Evolutionary conservation across 2,888 invertebrate species (phyloP).

Genomic region (Cephonodes hylas): DNA sequence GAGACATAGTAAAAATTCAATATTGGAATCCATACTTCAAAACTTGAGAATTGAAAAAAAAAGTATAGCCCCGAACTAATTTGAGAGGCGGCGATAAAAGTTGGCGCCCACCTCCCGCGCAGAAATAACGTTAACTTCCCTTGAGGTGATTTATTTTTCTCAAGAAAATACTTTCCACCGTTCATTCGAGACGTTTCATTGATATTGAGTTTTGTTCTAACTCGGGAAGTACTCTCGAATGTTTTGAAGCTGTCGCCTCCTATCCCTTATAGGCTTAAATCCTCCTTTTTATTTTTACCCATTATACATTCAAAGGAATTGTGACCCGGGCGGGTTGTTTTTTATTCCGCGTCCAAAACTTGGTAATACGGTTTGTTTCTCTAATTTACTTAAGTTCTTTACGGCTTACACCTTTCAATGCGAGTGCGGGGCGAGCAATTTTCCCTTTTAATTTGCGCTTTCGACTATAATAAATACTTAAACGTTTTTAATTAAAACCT

Average conservation of each 20-base stretch:
- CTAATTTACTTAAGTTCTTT: slow-evolving; percentile 59
- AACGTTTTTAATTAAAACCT: slow-evolving; percentile 46
- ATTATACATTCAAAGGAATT: slow-evolving; percentile 55
- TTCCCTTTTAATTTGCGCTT: slow-evolving; percentile 43
- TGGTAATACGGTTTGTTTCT: slow-evolving; percentile 51
- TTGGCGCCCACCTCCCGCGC: slow-evolving; percentile 61
- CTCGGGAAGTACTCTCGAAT: slow-evolving; percentile 64
- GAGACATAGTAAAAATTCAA: slow-evolving; percentile 71
- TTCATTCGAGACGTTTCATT: slow-evolving; percentile 65
- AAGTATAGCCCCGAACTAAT: slow-evolving; percentile 62
- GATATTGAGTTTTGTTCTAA: slow-evolving; percentile 75
- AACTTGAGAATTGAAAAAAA: slow-evolving; percentile 65
- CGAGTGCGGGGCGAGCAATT: slow-evolving; percentile 26
- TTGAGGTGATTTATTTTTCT: slow-evolving; percentile 73
- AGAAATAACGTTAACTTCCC: slow-evolving; percentile 64
- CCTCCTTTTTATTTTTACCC: slow-evolving; percentile 50
- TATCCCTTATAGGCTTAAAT: slow-evolving; percentile 64
- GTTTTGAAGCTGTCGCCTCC: slow-evolving; percentile 51
- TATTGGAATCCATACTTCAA: slow-evolving; percentile 75
- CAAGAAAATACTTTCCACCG: slow-evolving; percentile 61
- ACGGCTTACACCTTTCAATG: slow-evolving; percentile 43
- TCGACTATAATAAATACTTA: slow-evolving; percentile 44
- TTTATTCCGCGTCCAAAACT: slow-evolving; percentile 47
- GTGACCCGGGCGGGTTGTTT: slow-evolving; percentile 43
- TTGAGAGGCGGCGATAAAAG: slow-evolving; percentile 69